Base-by-base conservation (phyloP, 2,797 vertebrate species). In the Acanthis flammea region DNA sequence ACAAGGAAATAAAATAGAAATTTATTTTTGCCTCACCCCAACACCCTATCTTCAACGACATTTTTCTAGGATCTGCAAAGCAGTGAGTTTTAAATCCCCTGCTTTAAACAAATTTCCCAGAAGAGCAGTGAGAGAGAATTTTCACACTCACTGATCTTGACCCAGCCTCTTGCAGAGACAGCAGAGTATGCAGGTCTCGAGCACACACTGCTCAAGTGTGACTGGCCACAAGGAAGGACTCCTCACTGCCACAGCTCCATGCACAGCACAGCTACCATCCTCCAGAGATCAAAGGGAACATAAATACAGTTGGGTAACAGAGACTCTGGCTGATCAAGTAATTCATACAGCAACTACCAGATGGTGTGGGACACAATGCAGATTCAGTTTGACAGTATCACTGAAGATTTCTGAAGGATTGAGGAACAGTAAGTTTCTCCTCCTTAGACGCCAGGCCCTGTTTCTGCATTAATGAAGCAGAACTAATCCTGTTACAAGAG, bases 231-330 rank as follows among this genome's bases (percentile, higher is more conserved):
- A 53, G 60, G 60, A 87, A 63, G 71, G 63, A 16, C 57, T 76
- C 55, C 28, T 86, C 60, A 18, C 22, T 35, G 18, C 0, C 0
- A 77, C 8, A 1, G 15, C 37, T 86, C 76, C 58, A 42, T 22
- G 44, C 67, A 60, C 78, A 88, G 70, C 55, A 91, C 61, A 70
- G 25, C 62, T 39, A 42, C 63, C 68, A 28, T 48, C 66, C 41
- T 77, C 73, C 75, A 83, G 15, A 55, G 51, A 94, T 51, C 80
- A 94, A 79, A 87, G 35, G 35, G n/a, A 70, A 79, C 75, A 76
- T 6, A n/a, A 70, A 71, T 41, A 60, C 65, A 63, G 27, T 66
- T 65, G 47, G 42, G 67, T 62, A 93, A 80, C 41, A 71, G 41
- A 74, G 35, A 53, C 68, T 86, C 44, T n/a, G 31, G 28, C 39